These are phyloP conservation scores for Brachirus orientalis DNA, from an alignment of 2,113 vertebrate genomes.

Conservation along the genomic window DNA sequence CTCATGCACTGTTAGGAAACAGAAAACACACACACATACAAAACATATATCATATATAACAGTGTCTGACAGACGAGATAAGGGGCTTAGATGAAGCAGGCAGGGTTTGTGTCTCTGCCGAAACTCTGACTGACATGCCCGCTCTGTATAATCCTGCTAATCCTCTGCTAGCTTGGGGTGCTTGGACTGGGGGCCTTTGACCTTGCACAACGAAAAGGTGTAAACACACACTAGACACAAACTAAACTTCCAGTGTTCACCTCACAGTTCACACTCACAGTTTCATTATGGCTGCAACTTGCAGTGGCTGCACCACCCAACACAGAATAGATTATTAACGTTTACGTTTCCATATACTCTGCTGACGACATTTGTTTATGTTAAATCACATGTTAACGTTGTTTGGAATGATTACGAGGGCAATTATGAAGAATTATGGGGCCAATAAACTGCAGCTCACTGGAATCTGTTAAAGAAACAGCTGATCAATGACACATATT, in stretches of 20 bases:
- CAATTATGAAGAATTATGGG: slow-evolving; percentile 28
- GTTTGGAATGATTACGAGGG: slow-evolving; percentile 20
- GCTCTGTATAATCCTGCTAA: slow-evolving; percentile 81
- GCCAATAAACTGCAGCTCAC: slow-evolving; percentile 33
- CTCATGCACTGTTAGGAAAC: slow-evolving; percentile 41
- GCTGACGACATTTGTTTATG: slow-evolving; percentile 37
- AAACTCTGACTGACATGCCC: slow-evolving; percentile 79
- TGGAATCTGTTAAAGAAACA: slow-evolving; percentile 30
- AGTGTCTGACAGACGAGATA: slow-evolving; percentile 76
- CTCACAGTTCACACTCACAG: slow-evolving; percentile 23
- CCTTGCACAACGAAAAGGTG: slow-evolving; percentile 56
- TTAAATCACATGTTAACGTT: slow-evolving; percentile 2
- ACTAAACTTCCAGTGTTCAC: slow-evolving; percentile 18
- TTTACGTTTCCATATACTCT: slow-evolving; percentile 29
- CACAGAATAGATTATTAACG: slow-evolving; percentile 35
- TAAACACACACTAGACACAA: slow-evolving; percentile 21
- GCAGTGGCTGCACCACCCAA: neutral
- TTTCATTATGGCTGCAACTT: slow-evolving; percentile 4
- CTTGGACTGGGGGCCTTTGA: slow-evolving; percentile 64
- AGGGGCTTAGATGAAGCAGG: slow-evolving; percentile 73
- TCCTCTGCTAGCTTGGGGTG: slow-evolving; percentile 75
- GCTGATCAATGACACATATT: slow-evolving; percentile 13
- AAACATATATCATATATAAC: slow-evolving; percentile 52
- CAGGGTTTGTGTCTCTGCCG: slow-evolving; percentile 56
- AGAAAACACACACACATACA: slow-evolving; percentile 24